A percentile compares a stretch with the other conserved stretches of the same genome.
Conservation (phyloP, 2,888 invertebrate species). For the Escarpia spicata region DNA sequence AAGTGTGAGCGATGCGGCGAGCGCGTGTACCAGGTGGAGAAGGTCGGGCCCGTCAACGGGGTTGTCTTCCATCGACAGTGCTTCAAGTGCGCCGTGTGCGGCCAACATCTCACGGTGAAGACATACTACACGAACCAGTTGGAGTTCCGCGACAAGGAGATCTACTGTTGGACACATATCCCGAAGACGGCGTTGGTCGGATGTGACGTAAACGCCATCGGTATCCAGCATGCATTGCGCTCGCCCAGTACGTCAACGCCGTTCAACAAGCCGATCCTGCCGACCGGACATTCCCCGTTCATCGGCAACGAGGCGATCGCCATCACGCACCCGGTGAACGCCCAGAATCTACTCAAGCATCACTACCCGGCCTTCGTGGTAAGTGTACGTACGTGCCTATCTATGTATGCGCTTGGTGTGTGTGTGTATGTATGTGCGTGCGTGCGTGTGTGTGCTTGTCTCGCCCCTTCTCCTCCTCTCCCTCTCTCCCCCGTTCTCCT, state of each 20-base stretch:
- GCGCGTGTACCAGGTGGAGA: conserved; percentile 95
- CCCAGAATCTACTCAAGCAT: conserved; percentile 55
- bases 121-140: conserved; percentile 61
- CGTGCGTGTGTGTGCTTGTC: too few relatives aligned
- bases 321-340: conserved; percentile 61
- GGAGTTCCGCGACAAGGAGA: conserved; percentile 56
- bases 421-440: not conserved
- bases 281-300: conserved; percentile 44
- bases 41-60: conserved; percentile 82
- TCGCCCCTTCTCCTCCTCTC: too few relatives aligned
- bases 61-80: conserved; percentile 98
- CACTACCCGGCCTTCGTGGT: conserved; percentile 63
- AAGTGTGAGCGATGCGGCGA: conserved; percentile 85
- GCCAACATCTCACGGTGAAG: conserved; percentile 67
- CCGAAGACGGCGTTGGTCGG: conserved; percentile 51
- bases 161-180: conserved; percentile 61
- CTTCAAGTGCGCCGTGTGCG: conserved; percentile 94
- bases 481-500: too few relatives aligned
- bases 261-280: conserved; percentile 36
- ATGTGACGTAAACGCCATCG: conserved; percentile 71
- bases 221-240: conserved; percentile 65
- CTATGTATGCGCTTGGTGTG: not conserved
- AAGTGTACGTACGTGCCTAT: conserved; percentile 41
- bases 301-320: conserved; percentile 89
- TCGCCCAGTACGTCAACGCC: conserved; percentile 31